Base-by-base conservation (phyloP, 1,140 invertebrate species). In the Drosophila sechellia region DNA sequence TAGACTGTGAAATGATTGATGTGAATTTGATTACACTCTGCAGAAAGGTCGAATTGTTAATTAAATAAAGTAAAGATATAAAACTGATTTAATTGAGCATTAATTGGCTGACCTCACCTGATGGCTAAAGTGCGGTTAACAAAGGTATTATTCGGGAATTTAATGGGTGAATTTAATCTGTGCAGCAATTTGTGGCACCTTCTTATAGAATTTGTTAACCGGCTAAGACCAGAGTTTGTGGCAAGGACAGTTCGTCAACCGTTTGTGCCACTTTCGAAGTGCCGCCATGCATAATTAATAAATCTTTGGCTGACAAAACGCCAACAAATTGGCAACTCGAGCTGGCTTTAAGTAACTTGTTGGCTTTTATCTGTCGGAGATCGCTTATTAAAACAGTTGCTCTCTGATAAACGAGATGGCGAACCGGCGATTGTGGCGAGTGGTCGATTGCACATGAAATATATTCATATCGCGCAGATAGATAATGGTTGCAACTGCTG, bases 361-460 rank as follows among this genome's bases (percentile, higher is more conserved):
- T 87, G 86, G 76, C 64, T 81, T 78, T 87, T 89, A 85, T 85
- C 81, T 87, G 57, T 60, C 65, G 76, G 60, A 37, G 72, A 89
- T 89, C 84, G 79, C 84, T 87, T 87, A 87, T 89, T 89, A 87
- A 87, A 79, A 83, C 75, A 72, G 74, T 73, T 83, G 66, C 53
- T 71, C 49, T 70, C 56, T 86, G 84, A 87, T 87, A 89, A 89
- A 84, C 84, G 84, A 89, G 84, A 84, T 84, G 68, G 66, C 64
- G 58, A 70, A 25, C 69, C 8, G 84, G 84, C 69, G 76, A 87
- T 79, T 81, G 80, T 52, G 60, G 75, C 77, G 70, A 78, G 70
- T 58, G 75, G 43, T 59, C 64, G 58, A 42, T 37, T 75, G 63
- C 70, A 79, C 80, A 71, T 71, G 65, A 59, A 76, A 76, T 79